These are phyloP conservation scores for Anaspis maculata DNA, from an alignment of 2,888 invertebrate species.

Conservation along the genomic window DNA sequence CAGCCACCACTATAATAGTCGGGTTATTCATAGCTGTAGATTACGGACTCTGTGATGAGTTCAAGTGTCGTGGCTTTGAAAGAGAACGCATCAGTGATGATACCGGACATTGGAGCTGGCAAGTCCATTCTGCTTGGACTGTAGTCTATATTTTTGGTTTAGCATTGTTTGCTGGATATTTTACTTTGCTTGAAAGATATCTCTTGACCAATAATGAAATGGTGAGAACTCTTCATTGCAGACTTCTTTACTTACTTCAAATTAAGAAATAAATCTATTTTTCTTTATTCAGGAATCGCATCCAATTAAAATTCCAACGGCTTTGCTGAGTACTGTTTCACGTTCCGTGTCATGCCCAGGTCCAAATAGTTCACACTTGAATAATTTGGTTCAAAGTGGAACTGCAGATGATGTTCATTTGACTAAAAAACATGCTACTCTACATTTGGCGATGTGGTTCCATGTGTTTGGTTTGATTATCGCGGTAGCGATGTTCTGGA, in stretches of 20 bases:
- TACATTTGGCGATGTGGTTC: slow-evolving; percentile 42
- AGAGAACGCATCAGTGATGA: slow-evolving; percentile 37
- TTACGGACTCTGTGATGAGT: slow-evolving; percentile 53
- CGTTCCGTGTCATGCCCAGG: slow-evolving; percentile 46
- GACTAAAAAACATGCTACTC: slow-evolving; percentile 29
- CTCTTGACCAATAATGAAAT: slow-evolving; percentile 26
- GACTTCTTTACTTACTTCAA: slow-evolving; percentile 1
- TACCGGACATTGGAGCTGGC: slow-evolving; percentile 44
- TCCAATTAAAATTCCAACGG: slow-evolving; percentile 26
- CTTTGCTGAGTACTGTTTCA: slow-evolving; percentile 46
- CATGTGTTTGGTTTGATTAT: slow-evolving; percentile 43
- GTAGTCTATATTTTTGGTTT: slow-evolving; percentile 47
- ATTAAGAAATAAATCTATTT: slow-evolving; percentile 8
- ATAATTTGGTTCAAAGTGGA: too few species aligned
- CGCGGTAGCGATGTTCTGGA: slow-evolving; percentile 43
- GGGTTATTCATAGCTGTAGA: slow-evolving; percentile 54
- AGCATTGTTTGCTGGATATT: slow-evolving; percentile 47
- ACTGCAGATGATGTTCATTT: slow-evolving; percentile 12
- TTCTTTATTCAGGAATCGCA: slow-evolving; percentile 23
- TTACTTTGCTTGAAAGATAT: slow-evolving; percentile 43
- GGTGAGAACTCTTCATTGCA: slow-evolving; percentile 21
- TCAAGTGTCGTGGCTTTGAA: slow-evolving; percentile 49
- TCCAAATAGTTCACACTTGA: slow-evolving; percentile 15
- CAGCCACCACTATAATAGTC: slow-evolving; percentile 51
- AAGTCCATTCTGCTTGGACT: slow-evolving; percentile 49